Evolutionary conservation across 2,888 invertebrate species (phyloP).

Genomic region (Myathropa florea): DNA sequence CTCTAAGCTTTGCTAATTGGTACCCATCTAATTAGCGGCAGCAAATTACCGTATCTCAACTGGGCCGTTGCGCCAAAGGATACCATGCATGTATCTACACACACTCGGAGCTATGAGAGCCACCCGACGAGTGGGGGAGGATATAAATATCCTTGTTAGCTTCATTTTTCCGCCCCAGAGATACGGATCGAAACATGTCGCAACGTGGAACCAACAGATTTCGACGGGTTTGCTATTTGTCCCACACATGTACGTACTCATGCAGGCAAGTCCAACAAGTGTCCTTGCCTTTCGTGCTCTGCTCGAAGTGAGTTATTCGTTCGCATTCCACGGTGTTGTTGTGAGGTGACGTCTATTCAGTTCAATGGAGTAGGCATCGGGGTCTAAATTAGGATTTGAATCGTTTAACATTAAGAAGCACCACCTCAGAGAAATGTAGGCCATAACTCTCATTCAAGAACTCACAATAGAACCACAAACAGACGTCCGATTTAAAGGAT

Average conservation of each 20-base stretch:
- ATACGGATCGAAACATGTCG: slow-evolving; percentile 54
- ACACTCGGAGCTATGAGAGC: slow-evolving; percentile 10
- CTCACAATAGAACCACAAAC: slow-evolving; percentile 31
- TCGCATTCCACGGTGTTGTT: slow-evolving; percentile 32
- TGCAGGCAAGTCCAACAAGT: slow-evolving; percentile 24
- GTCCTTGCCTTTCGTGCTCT: slow-evolving; percentile 27
- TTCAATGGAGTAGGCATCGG: slow-evolving; percentile 15
- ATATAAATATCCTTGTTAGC: slow-evolving; percentile 47
- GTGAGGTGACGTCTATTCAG: slow-evolving; percentile 23
- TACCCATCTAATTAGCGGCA: slow-evolving; percentile 49
- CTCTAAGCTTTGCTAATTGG: slow-evolving; percentile 54
- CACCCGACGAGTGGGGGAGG: neutral
- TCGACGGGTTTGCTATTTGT: slow-evolving; percentile 37
- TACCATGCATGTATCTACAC: neutral
- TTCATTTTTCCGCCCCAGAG: slow-evolving; percentile 21
- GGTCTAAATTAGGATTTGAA: slow-evolving; percentile 59
- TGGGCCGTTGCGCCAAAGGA: neutral
- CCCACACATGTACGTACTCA: slow-evolving; percentile 11
- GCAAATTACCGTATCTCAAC: slow-evolving; percentile 26
- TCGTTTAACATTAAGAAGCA: slow-evolving; percentile 46
- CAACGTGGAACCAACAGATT: slow-evolving; percentile 52
- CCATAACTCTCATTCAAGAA: slow-evolving; percentile 58
- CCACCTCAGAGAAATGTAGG: slow-evolving; percentile 53
- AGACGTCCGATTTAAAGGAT: slow-evolving; percentile 30
- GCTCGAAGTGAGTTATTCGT: slow-evolving; percentile 30